Percentiles rank a stretch among this genome's conserved stretches.
Evolutionary conservation across 1,140 invertebrate genomes (phyloP).

Genomic region (Zaprionus ornatus): DNA sequence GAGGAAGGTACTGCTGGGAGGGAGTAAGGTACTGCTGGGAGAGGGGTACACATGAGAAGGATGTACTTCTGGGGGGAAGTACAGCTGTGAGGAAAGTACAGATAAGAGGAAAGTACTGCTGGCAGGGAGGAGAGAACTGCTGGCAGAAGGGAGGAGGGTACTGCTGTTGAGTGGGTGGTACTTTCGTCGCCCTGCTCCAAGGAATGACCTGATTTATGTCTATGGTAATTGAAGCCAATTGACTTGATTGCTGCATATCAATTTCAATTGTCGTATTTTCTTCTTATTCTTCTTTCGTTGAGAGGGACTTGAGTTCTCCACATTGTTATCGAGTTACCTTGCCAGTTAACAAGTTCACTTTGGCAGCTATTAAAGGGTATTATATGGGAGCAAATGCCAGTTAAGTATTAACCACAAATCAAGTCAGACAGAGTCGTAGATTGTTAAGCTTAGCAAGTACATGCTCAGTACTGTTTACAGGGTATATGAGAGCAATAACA

Average conservation of each 20-base stretch:
- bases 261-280: constrained; percentile 4
- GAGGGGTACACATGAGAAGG: too few species aligned
- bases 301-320: background rate
- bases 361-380: background rate
- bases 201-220: background rate
- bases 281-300: background rate
- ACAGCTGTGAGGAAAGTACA: background rate
- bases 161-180: too few species aligned
- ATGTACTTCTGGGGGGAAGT: background rate
- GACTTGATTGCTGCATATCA: constrained; percentile 1
- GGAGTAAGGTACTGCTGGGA: too few species aligned
- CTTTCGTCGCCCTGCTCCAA: background rate
- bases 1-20: too few species aligned
- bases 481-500: background rate
- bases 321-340: background rate
- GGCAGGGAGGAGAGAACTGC: background rate
- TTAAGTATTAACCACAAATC: background rate
- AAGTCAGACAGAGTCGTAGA: background rate
- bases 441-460: background rate
- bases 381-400: background rate
- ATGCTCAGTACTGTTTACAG: background rate
- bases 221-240: constrained; percentile 1
- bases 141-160: background rate
- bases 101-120: background rate
- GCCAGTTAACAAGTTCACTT: background rate